Evolutionary conservation across 2,888 invertebrate genomes (phyloP).

Genomic region (Phengaris arion): DNA sequence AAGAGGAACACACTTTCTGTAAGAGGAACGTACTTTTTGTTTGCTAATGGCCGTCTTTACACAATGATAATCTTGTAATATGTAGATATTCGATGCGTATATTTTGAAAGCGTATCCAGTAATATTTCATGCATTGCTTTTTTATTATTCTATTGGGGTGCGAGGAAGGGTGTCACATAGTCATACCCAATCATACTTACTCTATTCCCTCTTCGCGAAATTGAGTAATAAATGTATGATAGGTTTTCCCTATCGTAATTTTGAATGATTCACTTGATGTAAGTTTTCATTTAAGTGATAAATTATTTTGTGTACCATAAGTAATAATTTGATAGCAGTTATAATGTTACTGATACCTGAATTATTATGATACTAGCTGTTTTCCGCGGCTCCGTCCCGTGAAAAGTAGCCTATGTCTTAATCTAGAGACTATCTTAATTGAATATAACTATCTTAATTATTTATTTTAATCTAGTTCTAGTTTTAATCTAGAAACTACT

Average conservation of each 20-base stretch:
- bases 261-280: not conserved
- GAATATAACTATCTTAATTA: too few relatives aligned
- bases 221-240: conserved; percentile 18
- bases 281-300: not conserved
- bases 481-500: too few relatives aligned
- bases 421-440: too few relatives aligned
- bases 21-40: too few relatives aligned
- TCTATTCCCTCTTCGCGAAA: not conserved
- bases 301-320: not conserved
- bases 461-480: too few relatives aligned
- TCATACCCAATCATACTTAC: not conserved
- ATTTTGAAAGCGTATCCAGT: not conserved
- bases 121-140: not conserved
- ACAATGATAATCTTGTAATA: too few relatives aligned
- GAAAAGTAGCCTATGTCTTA: too few relatives aligned
- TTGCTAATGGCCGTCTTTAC: too few relatives aligned
- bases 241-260: conserved; percentile 1
- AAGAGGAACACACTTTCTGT: too few relatives aligned
- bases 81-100: not conserved
- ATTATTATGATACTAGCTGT: too few relatives aligned
- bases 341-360: too few relatives aligned
- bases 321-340: not conserved
- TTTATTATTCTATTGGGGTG: conserved; percentile 12
- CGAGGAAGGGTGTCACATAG: not conserved
- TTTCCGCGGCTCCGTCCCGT: too few relatives aligned